These are phyloP conservation scores for Desoria tigrina DNA, from an alignment of 2,888 invertebrate species.

Conservation along the genomic window DNA sequence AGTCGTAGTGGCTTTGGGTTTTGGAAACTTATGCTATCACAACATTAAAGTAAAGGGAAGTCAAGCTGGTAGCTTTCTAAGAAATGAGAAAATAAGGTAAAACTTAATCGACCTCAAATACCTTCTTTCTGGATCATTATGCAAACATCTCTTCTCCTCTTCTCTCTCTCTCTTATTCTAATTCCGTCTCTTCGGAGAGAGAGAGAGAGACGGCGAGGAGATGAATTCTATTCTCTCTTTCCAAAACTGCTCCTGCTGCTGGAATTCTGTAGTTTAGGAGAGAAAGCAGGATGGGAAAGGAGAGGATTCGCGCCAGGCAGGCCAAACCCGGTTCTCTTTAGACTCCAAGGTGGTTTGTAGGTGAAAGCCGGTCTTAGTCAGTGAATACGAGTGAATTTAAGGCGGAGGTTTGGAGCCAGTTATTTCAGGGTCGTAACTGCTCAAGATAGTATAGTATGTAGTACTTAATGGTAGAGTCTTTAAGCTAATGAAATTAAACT, in stretches of 20 bases:
- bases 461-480: too few species aligned
- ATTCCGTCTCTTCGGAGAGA: neutral
- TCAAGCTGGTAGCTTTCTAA: slow-evolving; percentile 27
- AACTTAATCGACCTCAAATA: slow-evolving; percentile 47
- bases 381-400: too few species aligned
- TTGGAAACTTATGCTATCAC: slow-evolving; percentile 21
- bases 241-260: neutral
- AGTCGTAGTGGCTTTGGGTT: neutral
- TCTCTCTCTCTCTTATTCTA: slow-evolving; percentile 6
- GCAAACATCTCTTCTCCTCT: slow-evolving; percentile 26
- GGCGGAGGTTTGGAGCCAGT: too few species aligned
- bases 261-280: slow-evolving; percentile 8
- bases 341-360: slow-evolving; percentile 1
- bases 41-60: slow-evolving; percentile 19
- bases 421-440: too few species aligned
- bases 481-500: too few species aligned
- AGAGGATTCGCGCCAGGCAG: too few species aligned
- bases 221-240: too few species aligned
- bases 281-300: too few species aligned
- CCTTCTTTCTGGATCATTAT: slow-evolving; percentile 48
- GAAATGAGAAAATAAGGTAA: slow-evolving; percentile 33
- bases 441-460: too few species aligned
- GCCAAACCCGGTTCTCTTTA: too few species aligned
- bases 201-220: too few species aligned
- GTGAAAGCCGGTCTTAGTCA: slow-evolving; percentile 3